Conservation (phyloP, 2,888 invertebrate species). For the Geotrupes spiniger region DNA sequence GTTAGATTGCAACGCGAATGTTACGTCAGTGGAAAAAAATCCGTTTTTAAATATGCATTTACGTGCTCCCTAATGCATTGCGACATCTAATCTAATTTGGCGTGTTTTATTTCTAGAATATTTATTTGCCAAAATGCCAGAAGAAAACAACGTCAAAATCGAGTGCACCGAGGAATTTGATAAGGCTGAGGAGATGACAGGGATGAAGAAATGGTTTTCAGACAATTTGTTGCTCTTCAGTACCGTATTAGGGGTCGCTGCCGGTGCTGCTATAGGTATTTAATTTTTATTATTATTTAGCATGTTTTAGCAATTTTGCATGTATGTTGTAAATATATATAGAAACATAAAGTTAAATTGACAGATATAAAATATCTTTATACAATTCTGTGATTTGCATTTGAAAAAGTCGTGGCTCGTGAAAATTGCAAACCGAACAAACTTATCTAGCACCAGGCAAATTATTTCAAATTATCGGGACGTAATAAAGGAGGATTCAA, state of each 20-base stretch:
- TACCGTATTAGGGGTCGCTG: slow-evolving; percentile 75
- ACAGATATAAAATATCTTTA: too few species aligned
- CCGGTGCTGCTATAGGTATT: slow-evolving; percentile 73
- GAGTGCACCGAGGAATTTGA: slow-evolving; percentile 47
- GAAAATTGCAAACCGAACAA: too few species aligned
- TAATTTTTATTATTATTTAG: slow-evolving; percentile 18
- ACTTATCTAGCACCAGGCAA: too few species aligned
- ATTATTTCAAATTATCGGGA: too few species aligned
- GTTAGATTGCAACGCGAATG: too few species aligned
- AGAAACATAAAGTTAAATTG: too few species aligned
- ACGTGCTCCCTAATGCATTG: not conserved
- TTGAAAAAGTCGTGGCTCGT: too few species aligned
- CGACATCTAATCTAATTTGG: slow-evolving; percentile 1
- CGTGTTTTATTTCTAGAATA: slow-evolving; percentile 62
- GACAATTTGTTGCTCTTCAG: slow-evolving; percentile 77
- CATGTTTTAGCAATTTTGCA: not conserved
- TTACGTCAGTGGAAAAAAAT: too few species aligned
- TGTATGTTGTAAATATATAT: too few species aligned
- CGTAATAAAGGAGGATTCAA: too few species aligned
- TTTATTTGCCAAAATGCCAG: slow-evolving; percentile 77
- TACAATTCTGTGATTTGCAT: too few species aligned
- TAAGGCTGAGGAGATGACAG: slow-evolving; percentile 65
- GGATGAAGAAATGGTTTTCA: slow-evolving; percentile 65
- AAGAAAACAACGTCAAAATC: slow-evolving; percentile 54
- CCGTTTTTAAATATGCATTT: too few species aligned